These are phyloP conservation scores for Steinernema carpocapsae DNA, from an alignment of 2,888 invertebrate genomes.

Conservation along the genomic window DNA sequence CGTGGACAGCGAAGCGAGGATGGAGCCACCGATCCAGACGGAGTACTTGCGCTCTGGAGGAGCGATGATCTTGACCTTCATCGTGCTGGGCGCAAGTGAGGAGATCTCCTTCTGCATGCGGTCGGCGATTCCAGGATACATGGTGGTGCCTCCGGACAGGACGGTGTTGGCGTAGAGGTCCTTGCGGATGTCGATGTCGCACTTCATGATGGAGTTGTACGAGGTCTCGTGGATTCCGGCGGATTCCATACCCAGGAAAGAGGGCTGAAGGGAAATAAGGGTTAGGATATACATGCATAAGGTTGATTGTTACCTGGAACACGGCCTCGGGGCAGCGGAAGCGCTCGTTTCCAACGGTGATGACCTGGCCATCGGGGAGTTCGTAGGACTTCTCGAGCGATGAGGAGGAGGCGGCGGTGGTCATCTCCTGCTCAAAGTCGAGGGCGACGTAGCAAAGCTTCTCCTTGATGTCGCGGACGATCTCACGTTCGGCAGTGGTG, in stretches of 20 bases:
- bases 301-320: no score
- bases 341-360: no score
- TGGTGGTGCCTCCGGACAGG: no score
- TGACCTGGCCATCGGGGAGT: slow-evolving; percentile 80
- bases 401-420: slow-evolving; percentile 85
- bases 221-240: no score
- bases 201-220: no score
- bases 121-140: no score
- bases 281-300: no score
- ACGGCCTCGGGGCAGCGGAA: no score
- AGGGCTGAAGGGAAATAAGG: no score
- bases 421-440: slow-evolving; percentile 84
- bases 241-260: no score
- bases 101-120: not conserved
- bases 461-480: slow-evolving; percentile 79
- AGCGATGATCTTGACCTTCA: slow-evolving; percentile 74
- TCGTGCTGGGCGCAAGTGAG: slow-evolving; percentile 69
- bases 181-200: no score
- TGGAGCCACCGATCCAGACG: slow-evolving; percentile 96
- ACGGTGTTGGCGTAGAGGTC: no score
- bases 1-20: slow-evolving; percentile 86
- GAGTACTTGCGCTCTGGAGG: slow-evolving; percentile 91
- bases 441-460: slow-evolving; percentile 99
- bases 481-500: slow-evolving; percentile 56
- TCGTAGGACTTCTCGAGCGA: slow-evolving; percentile 88